These are phyloP conservation scores for Lepidocyrtinus sp. DNA, from an alignment of 2,888 invertebrate genomes.

Conservation along the genomic window DNA sequence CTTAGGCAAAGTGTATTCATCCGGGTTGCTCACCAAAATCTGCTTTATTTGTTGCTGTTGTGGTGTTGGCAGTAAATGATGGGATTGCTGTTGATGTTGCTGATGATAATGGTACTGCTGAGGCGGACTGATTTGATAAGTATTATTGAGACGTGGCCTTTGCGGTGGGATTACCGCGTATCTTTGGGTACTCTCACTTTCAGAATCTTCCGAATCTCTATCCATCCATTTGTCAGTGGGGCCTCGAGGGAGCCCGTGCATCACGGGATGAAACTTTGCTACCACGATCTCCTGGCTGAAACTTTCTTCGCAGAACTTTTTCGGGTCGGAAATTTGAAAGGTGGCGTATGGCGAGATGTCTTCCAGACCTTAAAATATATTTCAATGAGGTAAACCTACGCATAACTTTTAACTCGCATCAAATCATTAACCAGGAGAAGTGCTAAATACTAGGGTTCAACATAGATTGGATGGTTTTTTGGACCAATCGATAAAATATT, in stretches of 20 bases:
- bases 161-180: constrained; percentile 63
- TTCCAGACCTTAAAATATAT: constrained; percentile 76
- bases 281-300: constrained; percentile 69
- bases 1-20: constrained; percentile 25
- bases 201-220: constrained; percentile 61
- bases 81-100: constrained; percentile 39
- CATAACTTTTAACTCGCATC: not conserved
- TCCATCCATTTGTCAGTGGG: constrained; percentile 64
- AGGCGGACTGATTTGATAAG: constrained; percentile 62
- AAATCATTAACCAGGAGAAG: not conserved
- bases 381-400: too few species aligned
- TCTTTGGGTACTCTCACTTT: constrained; percentile 62
- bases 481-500: too few species aligned
- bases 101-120: constrained; percentile 38
- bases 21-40: constrained; percentile 39
- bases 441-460: too few species aligned
- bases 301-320: constrained; percentile 67
- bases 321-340: constrained; percentile 87
- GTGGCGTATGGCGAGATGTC: constrained; percentile 95
- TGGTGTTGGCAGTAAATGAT: constrained; percentile 44
- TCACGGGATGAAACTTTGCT: constrained; percentile 67
- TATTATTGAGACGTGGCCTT: constrained; percentile 60
- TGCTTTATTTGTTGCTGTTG: constrained; percentile 33
- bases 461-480: not conserved
- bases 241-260: constrained; percentile 57